Evolutionary conservation across 2,888 invertebrate species (phyloP), one percentile per base, ranked within the genome.

Genomic region (Salpingus planirostris): DNA sequence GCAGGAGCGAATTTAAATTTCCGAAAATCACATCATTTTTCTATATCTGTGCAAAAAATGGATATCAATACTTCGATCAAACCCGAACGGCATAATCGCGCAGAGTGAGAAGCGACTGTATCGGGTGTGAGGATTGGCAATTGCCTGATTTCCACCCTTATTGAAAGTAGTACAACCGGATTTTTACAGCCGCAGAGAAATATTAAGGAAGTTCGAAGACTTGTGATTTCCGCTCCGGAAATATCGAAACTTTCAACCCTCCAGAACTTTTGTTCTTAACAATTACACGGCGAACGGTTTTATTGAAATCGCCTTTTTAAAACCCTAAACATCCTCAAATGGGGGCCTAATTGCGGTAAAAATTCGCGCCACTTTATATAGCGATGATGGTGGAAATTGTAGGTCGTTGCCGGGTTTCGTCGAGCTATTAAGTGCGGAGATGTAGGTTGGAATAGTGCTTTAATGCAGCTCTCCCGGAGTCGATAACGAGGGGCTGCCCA

Each of bases 101-200:
- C 39, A 38, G 35, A 39, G 40, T 30, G 41, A 45, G 42, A 31
- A 44, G 39, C 36, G 46, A 47, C 46, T 44, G 42, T 47, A 46
- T 45, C 42, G 40, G 57, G 58, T 43, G 57, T 60, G 59, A 57
- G 59, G 59, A 58, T 43, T 60, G 55, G 46, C 55, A 53, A 60
- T 59, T 60, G 58, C 57, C 59, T 59, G 52, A 59, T 60, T 60
- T 59, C 51, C 52, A 44, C 51, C 44, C 49, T 55, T 59, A 59
- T 60, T 59, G 59, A 58, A 56, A 57, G 50, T n/a, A n/a, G n/a
- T 56, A 55, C 52, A 57, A 48, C 49, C 45, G 47, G 45, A 47
- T 49, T 49, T 49, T 44, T 39, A 44, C 39, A 13, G 30, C 4
- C 18, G 18, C 22, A 26, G 25, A 33, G 37, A 36, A 43, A 36